phyloP scores from a whole-genome alignment of 2,797 vertebrate species.

The Acipenser oxyrinchus region DNA sequence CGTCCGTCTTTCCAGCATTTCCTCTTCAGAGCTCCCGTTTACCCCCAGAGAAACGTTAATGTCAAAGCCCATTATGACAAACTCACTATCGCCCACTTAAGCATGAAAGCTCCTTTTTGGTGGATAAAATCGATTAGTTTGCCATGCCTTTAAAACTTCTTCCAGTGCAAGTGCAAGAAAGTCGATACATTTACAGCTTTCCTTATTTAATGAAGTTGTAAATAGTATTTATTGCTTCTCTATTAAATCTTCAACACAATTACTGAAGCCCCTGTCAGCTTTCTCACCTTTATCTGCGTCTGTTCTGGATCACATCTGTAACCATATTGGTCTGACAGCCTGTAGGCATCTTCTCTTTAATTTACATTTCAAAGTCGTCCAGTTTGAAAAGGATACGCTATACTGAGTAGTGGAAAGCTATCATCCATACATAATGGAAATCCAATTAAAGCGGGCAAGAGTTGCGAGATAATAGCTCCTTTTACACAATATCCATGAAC shows the following conservation, averaged over 20 bases:
- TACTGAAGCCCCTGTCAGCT: too few species aligned
- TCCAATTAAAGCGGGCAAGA: neutral
- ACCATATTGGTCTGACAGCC: neutral
- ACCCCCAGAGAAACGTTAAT: neutral
- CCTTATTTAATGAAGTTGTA: too few species aligned
- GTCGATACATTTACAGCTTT: too few species aligned
- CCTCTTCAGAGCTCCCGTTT: neutral
- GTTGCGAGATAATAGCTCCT: neutral
- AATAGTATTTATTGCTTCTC: too few species aligned
- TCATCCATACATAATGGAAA: neutral
- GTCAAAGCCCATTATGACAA: neutral
- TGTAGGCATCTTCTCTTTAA: neutral
- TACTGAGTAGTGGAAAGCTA: neutral
- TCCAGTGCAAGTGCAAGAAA: too few species aligned
- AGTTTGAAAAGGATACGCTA: neutral
- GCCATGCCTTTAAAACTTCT: too few species aligned
- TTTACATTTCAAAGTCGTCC: neutral
- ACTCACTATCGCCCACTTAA: neutral
- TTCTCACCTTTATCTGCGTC: too few species aligned
- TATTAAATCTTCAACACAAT: too few species aligned
- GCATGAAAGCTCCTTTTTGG: neutral
- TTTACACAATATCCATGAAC: neutral
- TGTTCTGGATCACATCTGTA: too few species aligned
- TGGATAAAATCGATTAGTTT: too few species aligned
- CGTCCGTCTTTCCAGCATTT: neutral